Percentiles rank a stretch among this genome's conserved stretches.
phyloP scores from a whole-genome alignment of 2,113 vertebrate species.

The Syrrhaptes paradoxus region DNA sequence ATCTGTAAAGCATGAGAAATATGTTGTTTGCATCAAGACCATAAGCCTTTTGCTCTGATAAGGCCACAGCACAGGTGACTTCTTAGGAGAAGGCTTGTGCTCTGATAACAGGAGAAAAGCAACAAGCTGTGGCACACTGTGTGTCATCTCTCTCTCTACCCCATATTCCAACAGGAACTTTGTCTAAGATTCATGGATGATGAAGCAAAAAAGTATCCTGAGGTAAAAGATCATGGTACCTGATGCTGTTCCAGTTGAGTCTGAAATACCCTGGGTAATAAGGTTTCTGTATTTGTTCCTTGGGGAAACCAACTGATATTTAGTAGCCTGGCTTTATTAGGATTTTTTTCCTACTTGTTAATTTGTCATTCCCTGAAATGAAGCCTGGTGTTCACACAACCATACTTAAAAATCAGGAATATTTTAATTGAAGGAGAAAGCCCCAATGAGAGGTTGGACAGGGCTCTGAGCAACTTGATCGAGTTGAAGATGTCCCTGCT shows the following conservation, averaged over 20 bases:
- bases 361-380: not conserved
- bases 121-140: not conserved
- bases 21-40: not conserved
- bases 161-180: not conserved
- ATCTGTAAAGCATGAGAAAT: not conserved
- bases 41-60: not conserved
- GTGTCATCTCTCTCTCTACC: not conserved
- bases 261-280: not conserved
- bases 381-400: not conserved
- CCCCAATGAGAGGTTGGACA: no score
- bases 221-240: not conserved
- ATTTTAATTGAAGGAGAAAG: not conserved
- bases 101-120: not conserved
- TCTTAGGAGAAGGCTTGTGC: not conserved
- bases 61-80: not conserved
- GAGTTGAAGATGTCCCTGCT: no score
- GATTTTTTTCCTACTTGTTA: not conserved
- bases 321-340: not conserved
- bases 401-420: not conserved
- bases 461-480: no score
- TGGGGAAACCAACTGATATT: not conserved
- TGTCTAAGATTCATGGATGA: not conserved
- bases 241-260: not conserved
- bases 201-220: not conserved
- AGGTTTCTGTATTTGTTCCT: not conserved